These are phyloP conservation scores for Athetis lepigone DNA, from an alignment of 2,888 invertebrate genomes.

Conservation along the genomic window DNA sequence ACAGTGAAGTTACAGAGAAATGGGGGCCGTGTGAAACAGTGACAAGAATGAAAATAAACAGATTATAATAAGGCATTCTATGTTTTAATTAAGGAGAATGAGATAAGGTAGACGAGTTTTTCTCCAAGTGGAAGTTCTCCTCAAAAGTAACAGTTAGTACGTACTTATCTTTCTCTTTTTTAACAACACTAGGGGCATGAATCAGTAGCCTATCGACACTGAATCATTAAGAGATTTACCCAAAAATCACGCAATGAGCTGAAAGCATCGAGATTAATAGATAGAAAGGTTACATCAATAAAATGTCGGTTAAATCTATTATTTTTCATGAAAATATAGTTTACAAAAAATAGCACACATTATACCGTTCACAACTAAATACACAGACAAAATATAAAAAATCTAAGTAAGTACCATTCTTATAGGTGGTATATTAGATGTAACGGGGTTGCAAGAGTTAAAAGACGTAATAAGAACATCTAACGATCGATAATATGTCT, in stretches of 20 bases:
- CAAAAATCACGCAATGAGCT: slow-evolving; percentile 24
- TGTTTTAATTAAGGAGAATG: background rate
- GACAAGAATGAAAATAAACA: slow-evolving; percentile 6
- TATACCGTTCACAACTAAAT: slow-evolving; percentile 44
- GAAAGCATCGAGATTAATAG: slow-evolving; percentile 37
- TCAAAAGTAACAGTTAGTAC: slow-evolving; percentile 12
- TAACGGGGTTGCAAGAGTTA: slow-evolving; percentile 67
- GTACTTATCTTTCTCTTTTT: slow-evolving; percentile 18
- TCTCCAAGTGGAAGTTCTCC: slow-evolving; percentile 39
- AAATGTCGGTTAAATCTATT: slow-evolving; percentile 43
- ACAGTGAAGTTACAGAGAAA: slow-evolving; percentile 54
- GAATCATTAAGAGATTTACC: slow-evolving; percentile 11
- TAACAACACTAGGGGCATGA: slow-evolving; percentile 5
- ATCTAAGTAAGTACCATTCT: slow-evolving; percentile 45
- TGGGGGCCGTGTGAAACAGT: slow-evolving; percentile 21
- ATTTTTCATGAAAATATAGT: slow-evolving; percentile 53
- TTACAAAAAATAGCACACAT: slow-evolving; percentile 62
- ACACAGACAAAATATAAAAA: slow-evolving; percentile 59
- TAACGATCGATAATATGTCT: slow-evolving; percentile 67
- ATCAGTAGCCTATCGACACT: slow-evolving; percentile 16
- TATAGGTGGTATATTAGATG: slow-evolving; percentile 51
- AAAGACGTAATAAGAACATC: slow-evolving; percentile 69
- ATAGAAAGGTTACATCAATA: slow-evolving; percentile 53
- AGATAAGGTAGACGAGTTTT: slow-evolving; percentile 3
- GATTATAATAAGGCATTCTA: background rate